These are phyloP conservation scores for Scopus umbretta DNA, from an alignment of 2,113 vertebrate genomes.

Conservation along the genomic window DNA sequence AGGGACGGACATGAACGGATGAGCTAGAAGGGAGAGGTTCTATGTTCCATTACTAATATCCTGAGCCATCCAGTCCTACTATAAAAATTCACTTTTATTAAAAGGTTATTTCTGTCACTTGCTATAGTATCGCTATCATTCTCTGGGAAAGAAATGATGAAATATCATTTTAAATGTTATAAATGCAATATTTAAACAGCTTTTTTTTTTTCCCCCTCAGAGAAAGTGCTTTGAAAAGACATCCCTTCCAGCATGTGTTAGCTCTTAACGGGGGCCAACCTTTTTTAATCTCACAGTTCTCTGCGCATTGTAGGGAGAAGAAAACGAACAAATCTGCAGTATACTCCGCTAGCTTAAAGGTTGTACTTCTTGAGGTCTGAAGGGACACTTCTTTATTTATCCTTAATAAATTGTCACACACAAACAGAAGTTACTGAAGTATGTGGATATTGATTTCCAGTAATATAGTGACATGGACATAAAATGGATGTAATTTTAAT, in stretches of 20 bases:
- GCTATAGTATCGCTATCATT: constrained; percentile 61
- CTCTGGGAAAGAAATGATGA: constrained; percentile 48
- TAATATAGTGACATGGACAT: neutral
- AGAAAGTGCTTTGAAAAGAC: constrained; percentile 38
- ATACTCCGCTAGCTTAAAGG: neutral
- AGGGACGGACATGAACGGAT: constrained; percentile 38
- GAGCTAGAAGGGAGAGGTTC: constrained; percentile 57
- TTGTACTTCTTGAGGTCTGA: neutral
- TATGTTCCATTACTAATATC: constrained; percentile 65
- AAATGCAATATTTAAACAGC: constrained; percentile 57
- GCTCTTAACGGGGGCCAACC: neutral
- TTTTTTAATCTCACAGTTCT: constrained; percentile 13
- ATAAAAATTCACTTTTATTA: constrained; percentile 69
- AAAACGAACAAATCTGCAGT: neutral
- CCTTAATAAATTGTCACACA: neutral
- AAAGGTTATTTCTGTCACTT: constrained; percentile 68
- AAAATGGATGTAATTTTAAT: neutral
- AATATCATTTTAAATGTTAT: constrained; percentile 63
- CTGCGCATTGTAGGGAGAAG: neutral
- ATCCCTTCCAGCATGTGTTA: neutral
- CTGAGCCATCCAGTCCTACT: constrained; percentile 57
- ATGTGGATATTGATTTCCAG: constrained; percentile 27
- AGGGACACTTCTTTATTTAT: neutral
- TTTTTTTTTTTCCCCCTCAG: neutral
- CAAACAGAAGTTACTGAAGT: constrained; percentile 12